Base-by-base conservation (phyloP, 2,888 invertebrate genomes). In the Heliconius ethilla region DNA sequence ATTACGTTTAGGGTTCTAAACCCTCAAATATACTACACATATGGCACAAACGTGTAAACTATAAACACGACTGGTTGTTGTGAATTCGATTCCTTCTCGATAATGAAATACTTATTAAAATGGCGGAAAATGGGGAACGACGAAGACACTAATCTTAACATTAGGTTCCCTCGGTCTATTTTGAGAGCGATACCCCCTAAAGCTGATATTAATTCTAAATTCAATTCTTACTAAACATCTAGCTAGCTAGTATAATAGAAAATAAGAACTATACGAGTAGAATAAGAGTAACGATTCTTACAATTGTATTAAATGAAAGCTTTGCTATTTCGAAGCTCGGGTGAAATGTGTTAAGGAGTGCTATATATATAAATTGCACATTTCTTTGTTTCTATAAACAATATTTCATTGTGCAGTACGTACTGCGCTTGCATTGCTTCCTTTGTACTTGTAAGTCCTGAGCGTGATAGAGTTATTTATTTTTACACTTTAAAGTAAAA, bases 301-400 rank as follows among this genome's bases (percentile, higher is more conserved):
- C 27, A 77, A 77, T 40, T 27, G 59, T 77, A 73, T 72, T 77
- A 67, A 27, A 65, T 18, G 11, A 27, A 66, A 37, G 33, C 73
- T 73, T 73, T 77, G 73, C 77, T 69, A 69, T 76, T 51, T 55
- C 66, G 37, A 77, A 67, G 59, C 77, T 55, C 13, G 59, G 45
- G 15, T 67, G 67, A 77, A 77, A 77, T 62, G 66, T 72, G 70
- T 77, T 73, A 77, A 72, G 72, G 66, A 66, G 59, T 55, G 67
- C 27, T 27, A 27, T 27, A 29, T 51, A 67, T 73, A 77, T 73
- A 77, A 77, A 73, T 77, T 66, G 77, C 15, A 77, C 55, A 67
- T 55, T 77, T 73, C 77, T 73, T 77, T 77, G 77, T 77, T 77
- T 77, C 77, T 66, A 77, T 77, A 73, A 65, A 72, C 77, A 72